phyloP scores from a whole-genome alignment of 2,113 vertebrate species.

The Sporophila hypoxantha region DNA sequence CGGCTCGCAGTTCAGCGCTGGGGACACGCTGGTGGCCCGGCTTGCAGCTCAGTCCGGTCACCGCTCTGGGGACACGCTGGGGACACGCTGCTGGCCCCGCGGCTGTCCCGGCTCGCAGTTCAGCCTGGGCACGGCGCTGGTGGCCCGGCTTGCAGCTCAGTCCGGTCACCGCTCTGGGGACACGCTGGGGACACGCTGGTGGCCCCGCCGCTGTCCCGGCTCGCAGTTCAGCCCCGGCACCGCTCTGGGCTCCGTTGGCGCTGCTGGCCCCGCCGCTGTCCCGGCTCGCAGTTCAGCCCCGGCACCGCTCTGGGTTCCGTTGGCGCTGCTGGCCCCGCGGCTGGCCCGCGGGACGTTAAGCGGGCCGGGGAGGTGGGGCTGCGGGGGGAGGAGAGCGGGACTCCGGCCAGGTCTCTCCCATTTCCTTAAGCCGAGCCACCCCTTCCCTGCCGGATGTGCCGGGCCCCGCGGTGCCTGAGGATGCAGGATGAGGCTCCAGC shows the following conservation, averaged over 20 bases:
- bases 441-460: slow-evolving; percentile 25
- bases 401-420: slow-evolving; percentile 1
- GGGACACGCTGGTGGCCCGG: too few relatives aligned
- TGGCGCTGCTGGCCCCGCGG: neutral
- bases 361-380: neutral
- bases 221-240: too few relatives aligned
- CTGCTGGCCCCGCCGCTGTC: neutral
- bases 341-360: neutral
- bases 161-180: neutral
- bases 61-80: too few relatives aligned
- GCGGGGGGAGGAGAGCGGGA: neutral
- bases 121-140: neutral
- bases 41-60: too few relatives aligned
- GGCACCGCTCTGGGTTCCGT: neutral
- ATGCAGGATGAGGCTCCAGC: neutral
- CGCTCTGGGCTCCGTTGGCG: too few relatives aligned
- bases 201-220: too few relatives aligned
- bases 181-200: too few relatives aligned
- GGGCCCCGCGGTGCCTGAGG: neutral
- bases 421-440: slow-evolving; percentile 21
- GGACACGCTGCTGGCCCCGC: neutral
- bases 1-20: too few relatives aligned
- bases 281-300: too few relatives aligned
- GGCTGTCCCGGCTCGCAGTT: too few relatives aligned
- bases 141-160: neutral